A percentile compares a stretch with the other conserved stretches of the same genome.
Conservation (phyloP, 2,113 vertebrate genomes). For the Ailurus styani region DNA sequence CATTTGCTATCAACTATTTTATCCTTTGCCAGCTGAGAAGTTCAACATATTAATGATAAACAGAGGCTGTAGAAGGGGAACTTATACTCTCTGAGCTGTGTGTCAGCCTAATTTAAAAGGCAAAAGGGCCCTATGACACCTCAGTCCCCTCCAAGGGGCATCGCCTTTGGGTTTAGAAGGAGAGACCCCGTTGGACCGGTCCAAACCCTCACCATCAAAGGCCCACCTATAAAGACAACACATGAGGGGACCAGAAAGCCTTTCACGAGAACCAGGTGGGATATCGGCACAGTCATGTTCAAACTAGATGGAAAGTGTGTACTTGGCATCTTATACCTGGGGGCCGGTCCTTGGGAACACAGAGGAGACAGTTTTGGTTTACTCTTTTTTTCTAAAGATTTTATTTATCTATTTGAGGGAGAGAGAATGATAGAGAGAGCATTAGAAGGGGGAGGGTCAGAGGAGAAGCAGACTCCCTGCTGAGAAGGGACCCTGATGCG, state of each 20-base stretch:
- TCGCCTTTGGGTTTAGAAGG: not conserved
- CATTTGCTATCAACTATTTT: conserved; percentile 80
- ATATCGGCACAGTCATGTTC: accelerated
- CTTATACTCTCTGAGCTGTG: not conserved
- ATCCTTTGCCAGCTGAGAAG: conserved; percentile 69
- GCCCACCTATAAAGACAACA: not conserved
- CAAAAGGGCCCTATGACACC: not conserved
- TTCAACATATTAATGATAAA: conserved; percentile 63
- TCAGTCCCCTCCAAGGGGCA: not conserved
- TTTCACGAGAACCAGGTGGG: not conserved
- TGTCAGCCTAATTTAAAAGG: not conserved
- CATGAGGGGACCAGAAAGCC: not conserved
- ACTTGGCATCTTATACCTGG: not conserved
- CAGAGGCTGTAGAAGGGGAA: not conserved
- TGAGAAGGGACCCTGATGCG: too few species aligned
- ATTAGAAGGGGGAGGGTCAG: too few species aligned
- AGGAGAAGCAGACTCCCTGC: too few species aligned
- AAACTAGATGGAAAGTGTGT: not conserved
- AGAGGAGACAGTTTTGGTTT: not conserved
- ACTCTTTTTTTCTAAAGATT: too few species aligned
- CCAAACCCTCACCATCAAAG: not conserved
- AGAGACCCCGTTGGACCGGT: not conserved
- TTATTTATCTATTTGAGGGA: too few species aligned
- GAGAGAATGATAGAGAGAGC: too few species aligned
- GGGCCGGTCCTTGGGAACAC: not conserved